Evolutionary conservation across 2,888 invertebrate genomes (phyloP).

Genomic region (Drosophila borealis): DNA sequence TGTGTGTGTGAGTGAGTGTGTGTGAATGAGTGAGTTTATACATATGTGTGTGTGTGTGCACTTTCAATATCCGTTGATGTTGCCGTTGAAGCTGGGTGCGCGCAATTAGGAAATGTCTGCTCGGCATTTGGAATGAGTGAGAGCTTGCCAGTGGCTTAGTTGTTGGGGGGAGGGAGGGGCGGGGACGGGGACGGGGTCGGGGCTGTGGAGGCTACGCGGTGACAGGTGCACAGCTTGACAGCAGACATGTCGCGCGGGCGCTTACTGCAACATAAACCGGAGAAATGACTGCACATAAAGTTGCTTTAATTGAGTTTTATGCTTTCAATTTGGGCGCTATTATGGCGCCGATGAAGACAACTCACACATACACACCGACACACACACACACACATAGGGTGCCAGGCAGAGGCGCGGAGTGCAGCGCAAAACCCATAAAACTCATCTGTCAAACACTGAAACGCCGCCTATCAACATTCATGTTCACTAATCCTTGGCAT

Average conservation of each 20-base stretch:
- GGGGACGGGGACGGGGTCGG: not conserved
- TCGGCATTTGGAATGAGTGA: not conserved
- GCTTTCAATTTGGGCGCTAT: conserved; percentile 73
- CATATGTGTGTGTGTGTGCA: conserved; percentile 32
- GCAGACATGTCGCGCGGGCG: conserved; percentile 59
- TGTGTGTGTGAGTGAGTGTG: not conserved
- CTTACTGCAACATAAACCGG: conserved; percentile 68
- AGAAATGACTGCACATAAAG: conserved; percentile 75
- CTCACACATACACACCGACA: conserved; percentile 9
- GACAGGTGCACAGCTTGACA: conserved; percentile 59
- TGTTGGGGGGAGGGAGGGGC: no score
- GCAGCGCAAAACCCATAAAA: conserved; percentile 68
- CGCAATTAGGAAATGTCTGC: conserved; percentile 71
- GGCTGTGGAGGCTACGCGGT: not conserved
- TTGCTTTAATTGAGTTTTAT: conserved; percentile 74
- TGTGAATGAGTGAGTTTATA: conserved; percentile 5
- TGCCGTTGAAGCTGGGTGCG: conserved; percentile 45
- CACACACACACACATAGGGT: not conserved
- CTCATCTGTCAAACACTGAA: conserved; percentile 75
- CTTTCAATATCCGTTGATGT: conserved; percentile 70
- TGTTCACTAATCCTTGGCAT: conserved; percentile 73
- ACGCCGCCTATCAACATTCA: conserved; percentile 73
- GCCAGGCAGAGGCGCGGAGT: not conserved
- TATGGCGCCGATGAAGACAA: conserved; percentile 60
- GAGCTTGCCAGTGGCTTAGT: conserved; percentile 3